Conservation (phyloP, 2,888 invertebrate genomes). For the Trachelus troglodyta region DNA sequence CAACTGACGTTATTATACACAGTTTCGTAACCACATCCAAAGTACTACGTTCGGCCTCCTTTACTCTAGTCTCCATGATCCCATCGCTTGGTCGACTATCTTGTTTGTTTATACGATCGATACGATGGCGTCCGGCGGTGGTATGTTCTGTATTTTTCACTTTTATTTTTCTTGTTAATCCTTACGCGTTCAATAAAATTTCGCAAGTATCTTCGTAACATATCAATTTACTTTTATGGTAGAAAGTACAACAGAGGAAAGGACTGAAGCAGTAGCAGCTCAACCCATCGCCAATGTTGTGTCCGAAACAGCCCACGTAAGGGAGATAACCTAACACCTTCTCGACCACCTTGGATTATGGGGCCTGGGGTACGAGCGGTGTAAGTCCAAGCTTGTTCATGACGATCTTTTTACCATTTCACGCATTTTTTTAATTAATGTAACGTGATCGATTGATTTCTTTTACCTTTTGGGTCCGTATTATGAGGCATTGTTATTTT, state of each 20-base stretch:
- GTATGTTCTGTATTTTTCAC: constrained; percentile 38
- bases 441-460: background rate
- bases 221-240: constrained; percentile 6
- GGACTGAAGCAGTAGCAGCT: constrained; percentile 50
- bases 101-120: constrained; percentile 58
- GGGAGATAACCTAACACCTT: constrained; percentile 19
- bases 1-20: no score
- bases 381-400: background rate
- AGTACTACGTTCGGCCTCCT: no score
- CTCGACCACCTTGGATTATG: background rate
- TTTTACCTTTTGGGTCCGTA: background rate
- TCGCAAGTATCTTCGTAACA: constrained; percentile 1
- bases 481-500: background rate
- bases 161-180: constrained; percentile 15
- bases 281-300: constrained; percentile 56
- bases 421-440: background rate
- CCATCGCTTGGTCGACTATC: constrained; percentile 19
- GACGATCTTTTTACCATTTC: background rate
- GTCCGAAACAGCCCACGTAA: constrained; percentile 59
- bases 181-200: background rate
- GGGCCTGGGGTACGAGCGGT: background rate
- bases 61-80: background rate
- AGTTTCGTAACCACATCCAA: no score
- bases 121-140: constrained; percentile 62
- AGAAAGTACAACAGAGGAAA: constrained; percentile 58